Evolutionary conservation across 1,140 invertebrate genomes (phyloP).

Genomic region (Littorina saxatilis): DNA sequence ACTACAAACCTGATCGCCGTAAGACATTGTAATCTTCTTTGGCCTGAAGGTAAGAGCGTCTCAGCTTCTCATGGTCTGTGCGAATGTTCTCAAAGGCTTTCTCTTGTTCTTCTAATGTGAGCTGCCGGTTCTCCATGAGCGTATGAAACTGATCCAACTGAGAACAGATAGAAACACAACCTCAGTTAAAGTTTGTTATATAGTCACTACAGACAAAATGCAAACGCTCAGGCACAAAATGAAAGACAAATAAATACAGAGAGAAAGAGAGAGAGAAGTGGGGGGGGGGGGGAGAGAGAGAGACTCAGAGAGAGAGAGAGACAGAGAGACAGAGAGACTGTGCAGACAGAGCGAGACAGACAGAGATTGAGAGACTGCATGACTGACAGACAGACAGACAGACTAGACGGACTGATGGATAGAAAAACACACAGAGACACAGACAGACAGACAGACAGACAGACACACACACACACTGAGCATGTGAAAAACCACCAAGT

Average conservation of each 20-base stretch:
- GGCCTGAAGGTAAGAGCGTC: constrained; percentile 66
- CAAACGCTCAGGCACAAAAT: too few relatives aligned
- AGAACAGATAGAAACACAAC: background rate
- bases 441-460: background rate
- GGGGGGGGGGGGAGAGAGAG: background rate
- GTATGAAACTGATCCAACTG: constrained; percentile 71
- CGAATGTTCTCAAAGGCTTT: constrained; percentile 68
- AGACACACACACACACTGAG: background rate
- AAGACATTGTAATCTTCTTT: constrained; percentile 71
- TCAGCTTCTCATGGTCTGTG: constrained; percentile 66
- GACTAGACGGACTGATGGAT: background rate
- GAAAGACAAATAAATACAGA: background rate
- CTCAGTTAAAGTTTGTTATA: background rate
- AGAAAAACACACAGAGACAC: background rate
- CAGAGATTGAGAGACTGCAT: background rate
- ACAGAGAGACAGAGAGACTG: background rate
- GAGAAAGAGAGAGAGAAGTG: background rate
- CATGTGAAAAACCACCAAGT: too few relatives aligned
- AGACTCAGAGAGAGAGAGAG: background rate
- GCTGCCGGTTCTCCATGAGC: constrained; percentile 61
- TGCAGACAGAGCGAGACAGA: background rate
- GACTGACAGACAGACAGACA: background rate
- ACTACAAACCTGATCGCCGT: constrained; percentile 53
- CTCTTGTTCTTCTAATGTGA: constrained; percentile 67
- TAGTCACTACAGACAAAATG: background rate